Evolutionary conservation across 1,140 invertebrate species (phyloP), one percentile per base, ranked within the genome.

Genomic region (Scaptomyza hsui): DNA sequence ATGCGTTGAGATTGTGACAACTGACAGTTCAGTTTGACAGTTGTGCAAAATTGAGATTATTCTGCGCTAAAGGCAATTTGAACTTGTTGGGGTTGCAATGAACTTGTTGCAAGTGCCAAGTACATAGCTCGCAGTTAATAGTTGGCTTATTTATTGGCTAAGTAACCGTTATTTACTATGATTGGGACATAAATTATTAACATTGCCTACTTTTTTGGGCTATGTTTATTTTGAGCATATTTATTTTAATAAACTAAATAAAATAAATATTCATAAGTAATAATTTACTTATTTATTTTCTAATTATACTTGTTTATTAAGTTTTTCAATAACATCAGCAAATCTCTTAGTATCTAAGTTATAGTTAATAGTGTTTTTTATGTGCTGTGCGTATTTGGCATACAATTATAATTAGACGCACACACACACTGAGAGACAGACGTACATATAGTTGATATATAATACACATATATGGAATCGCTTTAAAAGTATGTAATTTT

Each of bases 321-420:
- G 69, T 88, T 88, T 88, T 88, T 88, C 56, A 78, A 88, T 88
- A 88, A 88, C 82, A 88, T 88, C 82, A 88, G 82, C 82, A 78
- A 88, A 86, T 78, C 51, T 78, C 82, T 88, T 88, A 88, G 12
- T 48, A 12, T n/a, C 78, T 88, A 88, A 49, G 42, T 81, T 82
- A 88, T 77, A 86, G 39, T 81, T 85, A 85, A 85, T 85, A 85
- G 81, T 85, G 61, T 85, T 81, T 75, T 62, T 55, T 47, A 51
- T 70, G 52, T 74, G 65, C 57, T 62, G 26, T n/a, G 41, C 75
- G 67, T 69, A 29, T 60, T 69, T 55, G 62, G 62, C 60, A 67
- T 78, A 55, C 52, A 61, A 55, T 72, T 68, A 76, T 70, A 75
- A 53, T 59, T 74, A 78, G 69, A 67, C 71, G 29, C 61, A 78